Evolutionary conservation across 2,113 vertebrate species (phyloP).

Genomic region (Brachyhypopomus occidentalis): DNA sequence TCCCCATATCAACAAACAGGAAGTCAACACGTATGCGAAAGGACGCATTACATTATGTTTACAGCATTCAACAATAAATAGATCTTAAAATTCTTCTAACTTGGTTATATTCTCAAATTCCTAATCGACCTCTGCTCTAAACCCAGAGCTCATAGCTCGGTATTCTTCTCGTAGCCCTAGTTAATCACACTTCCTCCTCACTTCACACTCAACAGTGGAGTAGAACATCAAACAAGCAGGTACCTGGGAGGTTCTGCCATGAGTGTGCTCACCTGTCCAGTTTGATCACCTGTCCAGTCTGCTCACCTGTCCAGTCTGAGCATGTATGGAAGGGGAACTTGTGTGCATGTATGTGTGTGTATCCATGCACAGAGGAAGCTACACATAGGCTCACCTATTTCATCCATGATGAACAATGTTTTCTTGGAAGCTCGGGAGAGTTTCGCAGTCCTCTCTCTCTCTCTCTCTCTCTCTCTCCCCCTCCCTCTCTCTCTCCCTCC

Average conservation of each 20-base stretch:
- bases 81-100: neutral
- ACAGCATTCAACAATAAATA: neutral
- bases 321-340: neutral
- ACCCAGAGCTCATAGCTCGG: neutral
- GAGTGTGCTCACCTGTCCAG: neutral
- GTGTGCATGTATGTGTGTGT: too few relatives aligned
- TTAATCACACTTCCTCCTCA: neutral
- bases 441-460: slow-evolving; percentile 27
- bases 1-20: neutral
- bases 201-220: too few relatives aligned
- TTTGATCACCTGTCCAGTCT: neutral
- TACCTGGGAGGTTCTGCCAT: neutral
- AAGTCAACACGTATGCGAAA: neutral
- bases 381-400: slow-evolving; percentile 14
- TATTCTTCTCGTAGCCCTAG: neutral
- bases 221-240: too few relatives aligned
- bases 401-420: slow-evolving; percentile 50
- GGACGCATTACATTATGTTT: neutral
- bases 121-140: neutral
- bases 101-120: neutral
- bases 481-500: slow-evolving; percentile 9
- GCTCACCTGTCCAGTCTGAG: neutral
- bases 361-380: slow-evolving; percentile 18
- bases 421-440: slow-evolving; percentile 41
- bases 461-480: neutral